Evolutionary conservation across 2,888 invertebrate species (phyloP), one percentile per base, ranked within the genome.

Genomic region (Drosophila emarginata): DNA sequence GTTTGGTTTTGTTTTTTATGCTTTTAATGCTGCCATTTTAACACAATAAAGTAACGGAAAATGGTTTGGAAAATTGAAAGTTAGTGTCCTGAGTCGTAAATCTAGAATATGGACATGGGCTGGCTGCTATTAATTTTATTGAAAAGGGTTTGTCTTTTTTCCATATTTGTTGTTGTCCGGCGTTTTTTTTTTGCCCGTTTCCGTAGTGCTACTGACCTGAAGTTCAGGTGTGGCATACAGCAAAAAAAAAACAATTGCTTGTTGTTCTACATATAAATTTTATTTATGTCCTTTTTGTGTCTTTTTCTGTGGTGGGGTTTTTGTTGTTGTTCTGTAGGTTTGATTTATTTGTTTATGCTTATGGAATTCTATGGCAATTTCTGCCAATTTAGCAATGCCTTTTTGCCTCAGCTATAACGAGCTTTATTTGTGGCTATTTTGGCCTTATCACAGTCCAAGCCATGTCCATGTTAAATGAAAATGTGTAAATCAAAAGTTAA

Each of bases 331-430:
- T 11, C 45, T 45, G 21, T 45, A 4, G 39, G 14, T 73, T 74
- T 82, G 82, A 82, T 87, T 82, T 82, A 82, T 82, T 85, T 85
- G 88, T 79, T 82, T 82, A 74, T 77, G 73, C 60, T 74, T 65
- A 66, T 67, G 72, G 66, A 65, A 58, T 60, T 65, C 61, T 50
- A 39, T 60, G 66, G 74, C 76, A 70, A 80, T 81, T 81, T 80
- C 69, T 87, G 82, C 82, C 82, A 82, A 87, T 87, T 82, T 87
- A 68, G 75, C 79, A 74, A 58, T 66, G 69, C 64, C 59, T 57
- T 72, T 67, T 15, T 45, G 36, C 68, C 63, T 53, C 62, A 68
- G 57, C 32, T 52, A 63, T 68, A 77, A 74, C 74, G 68, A 64
- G 71, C 66, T 57, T 9, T 23, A 23, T 39, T 62, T 62, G 40